These are phyloP conservation scores for Pocillopora grandis DNA, from an alignment of 92 coral and sea anemone genomes.

Conservation along the genomic window DNA sequence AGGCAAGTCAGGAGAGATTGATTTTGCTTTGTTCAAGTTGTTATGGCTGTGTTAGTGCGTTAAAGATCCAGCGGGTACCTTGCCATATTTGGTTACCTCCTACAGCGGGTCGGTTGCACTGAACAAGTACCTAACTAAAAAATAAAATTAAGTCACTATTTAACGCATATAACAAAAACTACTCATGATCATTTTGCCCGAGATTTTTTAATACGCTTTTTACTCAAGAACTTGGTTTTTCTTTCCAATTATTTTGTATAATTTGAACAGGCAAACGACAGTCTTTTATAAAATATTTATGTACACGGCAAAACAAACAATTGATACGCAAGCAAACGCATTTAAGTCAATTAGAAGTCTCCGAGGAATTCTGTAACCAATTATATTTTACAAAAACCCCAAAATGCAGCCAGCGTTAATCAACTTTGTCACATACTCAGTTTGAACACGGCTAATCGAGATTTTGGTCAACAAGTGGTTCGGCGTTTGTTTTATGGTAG, in stretches of 20 bases:
- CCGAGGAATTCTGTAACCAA: neutral
- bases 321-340: too few species aligned
- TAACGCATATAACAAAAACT: neutral
- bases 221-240: neutral
- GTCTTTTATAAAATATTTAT: neutral
- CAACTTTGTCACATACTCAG: neutral
- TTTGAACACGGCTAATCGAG: too few species aligned
- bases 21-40: slow-evolving; percentile 37
- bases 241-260: slow-evolving; percentile 4
- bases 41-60: slow-evolving; percentile 29
- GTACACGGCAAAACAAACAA: slow-evolving; percentile 1
- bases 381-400: neutral
- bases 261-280: slow-evolving; percentile 5
- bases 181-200: neutral
- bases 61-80: slow-evolving; percentile 25
- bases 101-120: neutral
- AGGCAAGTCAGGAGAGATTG: slow-evolving; percentile 3
- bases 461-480: too few species aligned
- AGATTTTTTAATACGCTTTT: too few species aligned
- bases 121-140: neutral
- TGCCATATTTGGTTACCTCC: slow-evolving; percentile 36
- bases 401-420: neutral
- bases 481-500: too few species aligned
- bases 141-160: neutral
- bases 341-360: neutral